phyloP scores from a whole-genome alignment of 92 coral and sea anemone species.

The Siderastrea radians region DNA sequence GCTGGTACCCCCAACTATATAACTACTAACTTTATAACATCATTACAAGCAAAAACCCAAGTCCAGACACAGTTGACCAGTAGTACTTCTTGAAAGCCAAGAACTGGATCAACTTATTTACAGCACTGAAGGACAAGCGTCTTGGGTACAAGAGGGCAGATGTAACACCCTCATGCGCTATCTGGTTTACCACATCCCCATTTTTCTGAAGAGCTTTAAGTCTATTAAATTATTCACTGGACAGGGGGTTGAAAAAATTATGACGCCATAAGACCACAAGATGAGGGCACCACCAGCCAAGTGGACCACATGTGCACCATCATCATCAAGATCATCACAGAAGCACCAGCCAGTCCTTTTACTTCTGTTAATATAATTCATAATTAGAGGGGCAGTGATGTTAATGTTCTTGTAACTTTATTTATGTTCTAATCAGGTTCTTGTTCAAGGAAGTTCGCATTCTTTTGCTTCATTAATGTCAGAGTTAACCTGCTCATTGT shows the following conservation, averaged over 20 bases:
- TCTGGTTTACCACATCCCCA: conserved; percentile 64
- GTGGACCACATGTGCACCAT: conserved; percentile 33
- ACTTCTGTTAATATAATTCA: conserved; percentile 23
- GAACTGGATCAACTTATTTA: conserved; percentile 62
- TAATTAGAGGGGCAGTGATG: conserved; percentile 24
- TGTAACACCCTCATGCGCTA: conserved; percentile 73
- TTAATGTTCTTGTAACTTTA: conserved; percentile 12
- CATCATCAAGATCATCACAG: conserved; percentile 36
- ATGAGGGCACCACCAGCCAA: not conserved
- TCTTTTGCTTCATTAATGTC: conserved; percentile 64
- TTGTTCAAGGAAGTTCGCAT: not conserved
- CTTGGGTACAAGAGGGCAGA: conserved; percentile 64
- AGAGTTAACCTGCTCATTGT: conserved; percentile 33
- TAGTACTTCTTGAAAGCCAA: conserved; percentile 48
- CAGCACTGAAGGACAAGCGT: conserved; percentile 41
- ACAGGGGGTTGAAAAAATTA: conserved; percentile 72
- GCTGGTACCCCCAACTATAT: too few relatives aligned
- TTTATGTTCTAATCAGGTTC: conserved; percentile 18
- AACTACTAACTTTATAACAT: conserved; percentile 59
- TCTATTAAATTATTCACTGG: conserved; percentile 66
- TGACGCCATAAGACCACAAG: not conserved
- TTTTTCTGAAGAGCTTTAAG: conserved; percentile 42
- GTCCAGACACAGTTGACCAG: conserved; percentile 7
- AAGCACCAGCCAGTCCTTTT: conserved; percentile 31
- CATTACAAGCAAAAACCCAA: conserved; percentile 27